These are phyloP conservation scores for Bubalus kerabau DNA, from an alignment of 2,113 vertebrate species.

Conservation along the genomic window DNA sequence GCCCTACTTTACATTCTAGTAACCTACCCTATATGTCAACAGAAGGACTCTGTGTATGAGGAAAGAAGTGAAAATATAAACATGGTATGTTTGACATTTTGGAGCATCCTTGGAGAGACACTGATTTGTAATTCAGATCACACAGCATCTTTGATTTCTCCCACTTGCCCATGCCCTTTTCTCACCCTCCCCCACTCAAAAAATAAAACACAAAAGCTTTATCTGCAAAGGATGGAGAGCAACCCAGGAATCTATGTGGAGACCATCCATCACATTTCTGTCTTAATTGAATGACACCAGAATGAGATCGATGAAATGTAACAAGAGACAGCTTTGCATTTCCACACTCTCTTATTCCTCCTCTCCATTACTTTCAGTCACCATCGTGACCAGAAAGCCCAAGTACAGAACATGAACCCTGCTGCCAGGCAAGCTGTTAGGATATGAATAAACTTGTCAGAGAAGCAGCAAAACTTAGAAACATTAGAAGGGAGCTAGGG, in stretches of 20 bases:
- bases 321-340: conserved; percentile 86
- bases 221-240: conserved; percentile 72
- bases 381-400: conserved; percentile 82
- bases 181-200: conserved; percentile 35
- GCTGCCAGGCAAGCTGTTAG: conserved; percentile 78
- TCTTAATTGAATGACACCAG: conserved; percentile 88
- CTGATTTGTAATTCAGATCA: conserved; percentile 83
- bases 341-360: conserved; percentile 83
- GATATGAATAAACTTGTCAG: conserved; percentile 82
- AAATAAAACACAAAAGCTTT: conserved; percentile 75
- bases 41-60: neutral
- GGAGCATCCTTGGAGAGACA: conserved; percentile 67
- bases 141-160: conserved; percentile 79
- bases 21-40: conserved; percentile 2
- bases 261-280: conserved; percentile 86
- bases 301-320: conserved; percentile 85
- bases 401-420: conserved; percentile 72
- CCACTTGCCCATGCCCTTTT: conserved; percentile 53
- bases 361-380: conserved; percentile 78
- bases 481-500: conserved; percentile 54
- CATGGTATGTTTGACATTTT: conserved; percentile 71
- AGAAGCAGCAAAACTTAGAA: conserved; percentile 74
- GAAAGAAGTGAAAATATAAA: conserved; percentile 64
- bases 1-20: neutral
- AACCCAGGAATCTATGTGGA: conserved; percentile 80